These are phyloP conservation scores for Trematocara macrostoma DNA, from an alignment of 2,113 vertebrate species.

Conservation along the genomic window DNA sequence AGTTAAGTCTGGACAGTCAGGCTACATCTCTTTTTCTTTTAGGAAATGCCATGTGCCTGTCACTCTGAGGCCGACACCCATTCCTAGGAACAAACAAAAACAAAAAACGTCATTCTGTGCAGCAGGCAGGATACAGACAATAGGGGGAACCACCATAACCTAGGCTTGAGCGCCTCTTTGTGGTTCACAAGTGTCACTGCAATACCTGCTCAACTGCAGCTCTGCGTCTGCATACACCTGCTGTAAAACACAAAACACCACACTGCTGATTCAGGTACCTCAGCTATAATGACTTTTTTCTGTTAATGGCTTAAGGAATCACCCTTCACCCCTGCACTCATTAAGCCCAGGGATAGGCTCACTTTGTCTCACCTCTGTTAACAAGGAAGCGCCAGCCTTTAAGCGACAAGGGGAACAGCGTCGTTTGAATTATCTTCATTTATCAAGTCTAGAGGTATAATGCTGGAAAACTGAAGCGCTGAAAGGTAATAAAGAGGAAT, in stretches of 20 bases:
- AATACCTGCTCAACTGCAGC: not conserved
- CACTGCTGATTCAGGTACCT: not conserved
- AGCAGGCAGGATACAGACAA: not conserved
- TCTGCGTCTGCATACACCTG: not conserved
- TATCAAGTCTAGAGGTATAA: not conserved
- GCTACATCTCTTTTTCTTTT: not conserved
- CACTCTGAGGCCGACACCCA: not conserved
- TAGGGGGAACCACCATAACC: not conserved
- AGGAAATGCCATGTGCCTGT: not conserved
- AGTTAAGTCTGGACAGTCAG: not conserved
- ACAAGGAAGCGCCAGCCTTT: not conserved
- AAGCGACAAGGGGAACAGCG: not conserved
- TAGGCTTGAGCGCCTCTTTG: slow-evolving; percentile 13
- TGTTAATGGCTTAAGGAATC: not conserved
- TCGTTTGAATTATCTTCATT: not conserved
- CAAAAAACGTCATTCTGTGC: not conserved
- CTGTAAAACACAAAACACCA: not conserved
- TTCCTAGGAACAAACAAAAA: not conserved
- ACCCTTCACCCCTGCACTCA: not conserved
- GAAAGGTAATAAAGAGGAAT: not conserved
- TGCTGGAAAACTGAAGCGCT: not conserved
- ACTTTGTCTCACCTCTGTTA: not conserved
- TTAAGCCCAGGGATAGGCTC: not conserved
- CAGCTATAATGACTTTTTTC: not conserved
- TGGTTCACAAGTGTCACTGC: slow-evolving; percentile 31